Conservation (phyloP, 2,113 vertebrate genomes). For the Nothobranchius furzeri region DNA sequence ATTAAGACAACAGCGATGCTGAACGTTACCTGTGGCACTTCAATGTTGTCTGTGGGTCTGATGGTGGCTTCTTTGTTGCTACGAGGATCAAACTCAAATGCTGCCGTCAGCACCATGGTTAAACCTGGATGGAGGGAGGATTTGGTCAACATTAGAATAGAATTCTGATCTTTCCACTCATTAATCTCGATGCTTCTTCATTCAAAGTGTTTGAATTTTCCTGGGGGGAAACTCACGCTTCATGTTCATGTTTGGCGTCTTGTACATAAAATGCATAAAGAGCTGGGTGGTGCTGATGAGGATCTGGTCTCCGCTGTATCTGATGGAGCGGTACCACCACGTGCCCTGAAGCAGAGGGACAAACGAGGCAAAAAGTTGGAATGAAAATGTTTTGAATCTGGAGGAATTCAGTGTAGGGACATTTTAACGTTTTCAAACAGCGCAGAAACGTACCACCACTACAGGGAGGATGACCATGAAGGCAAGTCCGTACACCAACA, state of each 20-base stretch:
- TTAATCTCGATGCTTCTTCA: background rate
- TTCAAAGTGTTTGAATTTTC: background rate
- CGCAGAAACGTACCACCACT: slow-evolving; percentile 87
- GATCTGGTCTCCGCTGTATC: slow-evolving; percentile 98
- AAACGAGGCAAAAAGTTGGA: too few species aligned
- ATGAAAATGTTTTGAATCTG: background rate
- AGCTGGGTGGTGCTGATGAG: slow-evolving; percentile 98
- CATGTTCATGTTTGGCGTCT: slow-evolving; percentile 99
- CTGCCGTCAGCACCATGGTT: slow-evolving; percentile 94
- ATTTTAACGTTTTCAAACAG: background rate
- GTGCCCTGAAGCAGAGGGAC: slow-evolving; percentile 82
- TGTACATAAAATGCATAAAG: slow-evolving; percentile 98
- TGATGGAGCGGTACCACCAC: slow-evolving; percentile 99
- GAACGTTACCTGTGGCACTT: slow-evolving; percentile 90
- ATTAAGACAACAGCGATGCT: too few species aligned
- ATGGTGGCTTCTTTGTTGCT: slow-evolving; percentile 98
- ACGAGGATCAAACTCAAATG: slow-evolving; percentile 96
- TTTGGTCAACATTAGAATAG: background rate
- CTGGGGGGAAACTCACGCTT: slow-evolving; percentile 85
- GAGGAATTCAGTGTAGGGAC: too few species aligned
- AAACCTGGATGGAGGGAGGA: slow-evolving; percentile 79
- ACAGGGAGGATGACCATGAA: slow-evolving; percentile 99
- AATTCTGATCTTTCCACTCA: too few species aligned
- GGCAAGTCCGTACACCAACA: slow-evolving; percentile 95
- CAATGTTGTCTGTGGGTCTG: slow-evolving; percentile 93